Percentiles rank a stretch among this genome's conserved stretches.
phyloP scores from a whole-genome alignment of 2,113 vertebrate genomes.

The Gymnogyps californianus region DNA sequence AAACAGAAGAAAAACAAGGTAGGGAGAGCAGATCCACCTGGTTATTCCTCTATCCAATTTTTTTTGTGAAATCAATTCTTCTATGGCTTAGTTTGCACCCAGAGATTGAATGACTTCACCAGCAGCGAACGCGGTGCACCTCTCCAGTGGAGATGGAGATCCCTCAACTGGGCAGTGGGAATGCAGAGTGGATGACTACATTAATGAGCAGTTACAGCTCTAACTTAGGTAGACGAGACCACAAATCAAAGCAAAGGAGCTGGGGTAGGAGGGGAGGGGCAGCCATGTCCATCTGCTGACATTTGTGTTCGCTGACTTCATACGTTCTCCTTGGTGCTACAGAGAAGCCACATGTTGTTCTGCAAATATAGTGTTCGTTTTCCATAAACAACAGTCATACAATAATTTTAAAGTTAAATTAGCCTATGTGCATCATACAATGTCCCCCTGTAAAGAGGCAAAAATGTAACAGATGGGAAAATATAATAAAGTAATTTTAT shows the following conservation, averaged over 20 bases:
- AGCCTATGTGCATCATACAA: background rate
- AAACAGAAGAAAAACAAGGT: background rate
- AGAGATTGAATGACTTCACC: background rate
- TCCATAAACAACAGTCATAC: background rate
- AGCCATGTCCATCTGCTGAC: background rate
- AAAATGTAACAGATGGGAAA: constrained; percentile 45
- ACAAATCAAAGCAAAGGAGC: background rate
- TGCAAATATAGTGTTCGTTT: background rate
- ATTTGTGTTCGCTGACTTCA: background rate
- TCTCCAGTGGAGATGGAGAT: background rate
- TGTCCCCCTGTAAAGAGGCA: background rate
- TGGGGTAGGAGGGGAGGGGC: background rate
- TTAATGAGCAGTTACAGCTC: background rate
- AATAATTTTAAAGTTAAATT: background rate
- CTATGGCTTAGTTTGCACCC: background rate
- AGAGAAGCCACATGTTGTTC: background rate
- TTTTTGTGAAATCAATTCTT: background rate
- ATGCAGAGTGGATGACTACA: background rate
- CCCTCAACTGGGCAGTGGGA: background rate
- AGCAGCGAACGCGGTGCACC: background rate
- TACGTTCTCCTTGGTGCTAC: background rate
- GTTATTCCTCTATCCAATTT: background rate
- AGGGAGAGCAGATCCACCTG: background rate
- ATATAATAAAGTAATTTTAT: constrained; percentile 47
- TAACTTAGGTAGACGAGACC: background rate